Evolutionary conservation across 1,140 invertebrate species (phyloP), one percentile per base, ranked within the genome.

Genomic region (Drosophila biarmipes): DNA sequence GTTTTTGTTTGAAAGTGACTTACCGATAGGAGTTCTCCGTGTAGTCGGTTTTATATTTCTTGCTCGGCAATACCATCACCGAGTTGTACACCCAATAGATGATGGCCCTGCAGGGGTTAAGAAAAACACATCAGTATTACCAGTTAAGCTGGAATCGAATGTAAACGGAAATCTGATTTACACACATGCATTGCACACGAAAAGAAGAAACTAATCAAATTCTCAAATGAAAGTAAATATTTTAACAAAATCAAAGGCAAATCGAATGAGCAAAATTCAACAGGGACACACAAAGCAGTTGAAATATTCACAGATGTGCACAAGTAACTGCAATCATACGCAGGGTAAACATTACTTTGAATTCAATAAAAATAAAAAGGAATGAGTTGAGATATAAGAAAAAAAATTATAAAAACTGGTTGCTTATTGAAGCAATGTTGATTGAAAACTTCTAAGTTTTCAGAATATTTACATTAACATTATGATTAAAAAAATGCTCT

Each of bases 81-180:
- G 95, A 95, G 76, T 97, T 96, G 87, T 96, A 96, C 29, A 96
- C 96, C 98, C 98, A 98, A 93, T 97, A 98, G 92, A 96, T 98
- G 92, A 98, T 97, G 55, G 97, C 97, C 71, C 96, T 94, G 15
- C 38, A 24, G 43, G 55, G 66, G 71, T 17, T 27, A 27, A 7
- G 17, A 19, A 4, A 63, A 53, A 40, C 17, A 43, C 19, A 45
- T 67, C 78, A 43, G 52, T 48, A 62, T 53, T 51, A 31, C 59
- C 14, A 45, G 42, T 63, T 56, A 27, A 74, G 49, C 40, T 78
- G 29, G 71, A 80, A 64, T 40, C 52, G 35, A 74, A 48, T 58
- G 66, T 56, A 81, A 37, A 56, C 34, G 51, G 64, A 74, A 64
- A 56, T 73, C 24, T 62, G 52, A 62, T 62, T 54, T 11, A 37